Evolutionary conservation across 2,797 vertebrate species (phyloP), one percentile per base, ranked within the genome.

Genomic region (Anguilla anguilla): DNA sequence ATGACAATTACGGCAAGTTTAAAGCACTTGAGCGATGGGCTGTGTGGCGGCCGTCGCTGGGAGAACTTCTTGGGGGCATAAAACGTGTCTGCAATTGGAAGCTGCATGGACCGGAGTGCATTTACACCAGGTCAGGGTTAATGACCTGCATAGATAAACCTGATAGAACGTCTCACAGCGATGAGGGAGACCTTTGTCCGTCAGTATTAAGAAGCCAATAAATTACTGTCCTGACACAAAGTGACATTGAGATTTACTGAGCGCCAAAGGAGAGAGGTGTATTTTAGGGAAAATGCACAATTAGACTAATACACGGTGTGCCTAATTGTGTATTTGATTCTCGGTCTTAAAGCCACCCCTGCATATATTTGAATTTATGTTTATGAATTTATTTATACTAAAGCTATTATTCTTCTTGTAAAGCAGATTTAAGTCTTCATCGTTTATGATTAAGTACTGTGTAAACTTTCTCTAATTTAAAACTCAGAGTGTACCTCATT

Each of bases 1-100:
- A 96, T 97, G 97, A 97, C 97, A 97, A 97, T 98, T 98, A 97
- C 98, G 98, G 97, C 96, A 96, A 97, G 97, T 97, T 98, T 96
- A 95, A 97, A 97, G 96, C 96, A 93, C 96, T 96, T 93, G 95
- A 95, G 96, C 95, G 95, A 94, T 91, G 90, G 96, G 94, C 90
- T 91, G 93, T 87, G 89, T 87, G 93, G 96, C 87, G 93, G 92
- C 94, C 92, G 93, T 94, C 89, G 84, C 86, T 13, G 89, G 88
- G 91, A 92, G 86, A 95, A 94, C 94, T 95, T 96, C 95, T 96
- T 92, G 93, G 94, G 94, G 96, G 94, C 94, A 92, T 90, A 88
- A 93, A 93, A 93, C 86, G 89, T 87, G 90, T 72, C 69, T 90
- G 88, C 91, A 91, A 90, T 83, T 81, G 89, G 91, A 90, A 91